Conservation (phyloP, 2,797 vertebrate genomes). For the Rhinella marina region DNA sequence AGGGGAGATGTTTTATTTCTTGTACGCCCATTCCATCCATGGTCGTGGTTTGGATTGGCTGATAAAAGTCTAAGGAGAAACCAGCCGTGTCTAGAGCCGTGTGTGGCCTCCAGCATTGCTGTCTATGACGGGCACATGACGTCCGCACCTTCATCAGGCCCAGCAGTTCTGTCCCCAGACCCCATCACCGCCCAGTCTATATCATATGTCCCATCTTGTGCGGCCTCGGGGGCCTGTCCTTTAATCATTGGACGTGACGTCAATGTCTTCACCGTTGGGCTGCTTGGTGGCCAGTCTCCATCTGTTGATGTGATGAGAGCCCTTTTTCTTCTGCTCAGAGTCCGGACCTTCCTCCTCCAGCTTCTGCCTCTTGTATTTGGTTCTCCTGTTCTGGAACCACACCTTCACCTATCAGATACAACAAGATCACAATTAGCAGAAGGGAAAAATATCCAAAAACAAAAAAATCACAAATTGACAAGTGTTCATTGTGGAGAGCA, state of each 20-base stretch:
- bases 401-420: constrained; percentile 88
- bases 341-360: constrained; percentile 97
- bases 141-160: constrained; percentile 42
- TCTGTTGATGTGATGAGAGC: constrained; percentile 96
- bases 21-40: not conserved
- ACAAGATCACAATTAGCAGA: constrained; percentile 41
- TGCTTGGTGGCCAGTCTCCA: constrained; percentile 98
- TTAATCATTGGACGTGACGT: constrained; percentile 96
- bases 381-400: constrained; percentile 98
- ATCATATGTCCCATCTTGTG: not conserved
- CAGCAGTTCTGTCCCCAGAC: constrained; percentile 11
- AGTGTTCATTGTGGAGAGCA: too few relatives aligned
- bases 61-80: constrained; percentile 45
- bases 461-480: not conserved
- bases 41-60: not conserved
- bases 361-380: constrained; percentile 98
- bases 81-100: not conserved
- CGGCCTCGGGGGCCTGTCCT: not conserved
- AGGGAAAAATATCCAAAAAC: not conserved
- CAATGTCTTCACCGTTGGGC: constrained; percentile 91
- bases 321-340: constrained; percentile 96
- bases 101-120: not conserved
- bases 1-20: not conserved
- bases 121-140: constrained; percentile 35
- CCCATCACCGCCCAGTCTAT: constrained; percentile 14